Evolutionary conservation across 92 coral and sea anemone species (phyloP).

Genomic region (Parazoanthus atlanticus): DNA sequence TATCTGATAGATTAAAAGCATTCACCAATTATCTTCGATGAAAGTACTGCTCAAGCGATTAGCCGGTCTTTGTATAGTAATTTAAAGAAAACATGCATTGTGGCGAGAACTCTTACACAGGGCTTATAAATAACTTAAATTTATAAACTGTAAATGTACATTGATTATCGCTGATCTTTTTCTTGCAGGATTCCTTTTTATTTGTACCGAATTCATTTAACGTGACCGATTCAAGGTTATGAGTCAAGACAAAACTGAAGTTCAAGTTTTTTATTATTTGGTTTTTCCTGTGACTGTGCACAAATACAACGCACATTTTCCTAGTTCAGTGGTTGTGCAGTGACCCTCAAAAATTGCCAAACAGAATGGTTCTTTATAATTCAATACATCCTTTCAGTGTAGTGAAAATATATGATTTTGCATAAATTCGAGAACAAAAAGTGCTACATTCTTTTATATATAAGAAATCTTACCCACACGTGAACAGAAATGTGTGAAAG

Average conservation of each 20-base stretch:
- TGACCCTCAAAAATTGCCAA: background rate
- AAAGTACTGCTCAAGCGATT: background rate
- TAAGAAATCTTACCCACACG: too few relatives aligned
- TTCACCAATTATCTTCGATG: background rate
- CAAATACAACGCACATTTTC: background rate
- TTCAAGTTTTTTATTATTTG: too few relatives aligned
- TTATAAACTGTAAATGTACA: too few relatives aligned
- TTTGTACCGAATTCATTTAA: too few relatives aligned
- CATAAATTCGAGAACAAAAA: background rate
- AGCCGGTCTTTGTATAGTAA: background rate
- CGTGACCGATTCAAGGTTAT: too few relatives aligned
- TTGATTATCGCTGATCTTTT: too few relatives aligned
- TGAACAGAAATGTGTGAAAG: too few relatives aligned
- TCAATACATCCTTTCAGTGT: background rate
- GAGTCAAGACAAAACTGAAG: too few relatives aligned
- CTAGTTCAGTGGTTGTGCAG: background rate
- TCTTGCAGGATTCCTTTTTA: too few relatives aligned
- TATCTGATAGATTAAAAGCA: constrained; percentile 27
- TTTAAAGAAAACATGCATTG: too few relatives aligned
- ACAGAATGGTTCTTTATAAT: background rate
- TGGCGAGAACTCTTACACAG: background rate
- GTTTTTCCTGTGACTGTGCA: background rate
- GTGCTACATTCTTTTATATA: too few relatives aligned
- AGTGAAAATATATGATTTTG: background rate
- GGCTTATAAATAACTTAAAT: background rate